These are phyloP conservation scores for Thereuonema tuberculata DNA, from an alignment of 1,140 invertebrate species.

Conservation along the genomic window DNA sequence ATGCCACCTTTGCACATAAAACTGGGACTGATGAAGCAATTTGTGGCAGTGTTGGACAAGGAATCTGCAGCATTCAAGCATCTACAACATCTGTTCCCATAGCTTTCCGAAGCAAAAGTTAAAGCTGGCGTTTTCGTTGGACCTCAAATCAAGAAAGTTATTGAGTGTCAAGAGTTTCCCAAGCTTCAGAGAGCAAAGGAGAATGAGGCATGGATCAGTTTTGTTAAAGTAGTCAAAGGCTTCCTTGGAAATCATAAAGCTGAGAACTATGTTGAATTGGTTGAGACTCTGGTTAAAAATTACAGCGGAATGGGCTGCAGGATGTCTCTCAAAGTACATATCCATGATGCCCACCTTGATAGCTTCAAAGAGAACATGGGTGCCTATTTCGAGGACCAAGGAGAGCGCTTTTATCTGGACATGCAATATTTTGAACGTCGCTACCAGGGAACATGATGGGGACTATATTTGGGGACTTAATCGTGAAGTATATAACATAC, in stretches of 20 bases:
- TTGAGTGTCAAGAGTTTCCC: slow-evolving; percentile 16
- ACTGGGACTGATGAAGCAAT: slow-evolving; percentile 29
- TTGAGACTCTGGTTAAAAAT: slow-evolving; percentile 13
- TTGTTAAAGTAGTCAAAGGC: slow-evolving; percentile 11
- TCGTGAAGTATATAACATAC: slow-evolving; percentile 16
- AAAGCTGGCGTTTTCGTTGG: slow-evolving; percentile 26
- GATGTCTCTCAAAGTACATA: slow-evolving; percentile 19
- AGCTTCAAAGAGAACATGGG: slow-evolving; percentile 19
- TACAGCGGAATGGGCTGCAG: slow-evolving; percentile 18
- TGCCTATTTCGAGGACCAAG: slow-evolving; percentile 15
- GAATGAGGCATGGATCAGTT: slow-evolving; percentile 15
- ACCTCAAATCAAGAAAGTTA: slow-evolving; percentile 18
- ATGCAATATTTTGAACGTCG: slow-evolving; percentile 14
- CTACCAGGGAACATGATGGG: slow-evolving; percentile 18
- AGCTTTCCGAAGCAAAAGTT: slow-evolving; percentile 24
- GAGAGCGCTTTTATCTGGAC: slow-evolving; percentile 17
- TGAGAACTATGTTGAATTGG: slow-evolving; percentile 9
- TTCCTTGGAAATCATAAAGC: slow-evolving; percentile 16
- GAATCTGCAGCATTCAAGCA: slow-evolving; percentile 25
- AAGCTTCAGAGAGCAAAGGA: slow-evolving; percentile 12
- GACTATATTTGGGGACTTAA: slow-evolving; percentile 17
- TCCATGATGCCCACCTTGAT: slow-evolving; percentile 15
- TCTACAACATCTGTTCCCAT: slow-evolving; percentile 19
- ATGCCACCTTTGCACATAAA: slow-evolving; percentile 29
- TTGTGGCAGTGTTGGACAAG: slow-evolving; percentile 28